These are phyloP conservation scores for Polyploca ridens DNA, from an alignment of 2,888 invertebrate genomes.

Conservation along the genomic window DNA sequence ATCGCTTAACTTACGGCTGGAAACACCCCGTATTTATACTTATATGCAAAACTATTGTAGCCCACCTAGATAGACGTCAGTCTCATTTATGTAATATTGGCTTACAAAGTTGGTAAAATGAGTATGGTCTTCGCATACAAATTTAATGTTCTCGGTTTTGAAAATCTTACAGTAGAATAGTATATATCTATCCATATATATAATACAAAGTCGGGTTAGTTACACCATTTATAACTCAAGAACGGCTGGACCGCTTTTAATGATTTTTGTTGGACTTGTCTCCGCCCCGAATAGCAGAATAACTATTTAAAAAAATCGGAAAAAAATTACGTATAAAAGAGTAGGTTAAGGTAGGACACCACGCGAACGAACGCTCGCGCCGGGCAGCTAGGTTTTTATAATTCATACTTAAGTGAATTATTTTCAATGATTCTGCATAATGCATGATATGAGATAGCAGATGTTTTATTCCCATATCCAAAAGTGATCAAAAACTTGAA, in stretches of 20 bases:
- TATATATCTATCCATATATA: too few relatives aligned
- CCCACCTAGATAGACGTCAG: neutral
- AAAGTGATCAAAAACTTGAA: neutral
- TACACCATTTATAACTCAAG: too few relatives aligned
- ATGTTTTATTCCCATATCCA: slow-evolving; percentile 2
- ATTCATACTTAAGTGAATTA: neutral
- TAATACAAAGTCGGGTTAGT: too few relatives aligned
- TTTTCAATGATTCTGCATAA: neutral
- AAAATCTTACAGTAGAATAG: neutral
- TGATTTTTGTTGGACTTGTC: too few relatives aligned
- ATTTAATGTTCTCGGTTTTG: neutral
- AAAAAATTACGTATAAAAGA: too few relatives aligned
- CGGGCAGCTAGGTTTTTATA: too few relatives aligned
- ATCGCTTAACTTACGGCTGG: slow-evolving; percentile 89
- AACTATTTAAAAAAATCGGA: too few relatives aligned
- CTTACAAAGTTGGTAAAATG: neutral
- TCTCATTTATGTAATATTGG: neutral
- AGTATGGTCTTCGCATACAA: too few relatives aligned
- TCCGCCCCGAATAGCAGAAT: too few relatives aligned
- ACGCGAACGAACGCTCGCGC: too few relatives aligned
- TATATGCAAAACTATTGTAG: neutral
- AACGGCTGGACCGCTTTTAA: too few relatives aligned
- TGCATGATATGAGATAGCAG: slow-evolving; percentile 4
- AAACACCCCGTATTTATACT: slow-evolving; percentile 50
- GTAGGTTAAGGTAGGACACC: too few relatives aligned